Evolutionary conservation across 2,113 vertebrate species (phyloP).

Genomic region (Paedocypris sp.): DNA sequence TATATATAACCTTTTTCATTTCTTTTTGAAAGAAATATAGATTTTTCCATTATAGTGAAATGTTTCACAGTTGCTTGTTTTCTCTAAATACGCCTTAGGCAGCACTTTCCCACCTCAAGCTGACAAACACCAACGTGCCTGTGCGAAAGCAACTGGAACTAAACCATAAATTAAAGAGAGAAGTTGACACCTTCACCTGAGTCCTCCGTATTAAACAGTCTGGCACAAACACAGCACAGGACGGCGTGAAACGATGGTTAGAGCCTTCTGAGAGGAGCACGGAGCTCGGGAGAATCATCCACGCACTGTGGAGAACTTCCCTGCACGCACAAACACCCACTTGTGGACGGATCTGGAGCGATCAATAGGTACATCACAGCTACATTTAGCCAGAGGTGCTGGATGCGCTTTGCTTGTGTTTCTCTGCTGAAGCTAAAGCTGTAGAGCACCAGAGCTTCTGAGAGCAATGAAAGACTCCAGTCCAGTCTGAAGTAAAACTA

Average conservation of each 20-base stretch:
- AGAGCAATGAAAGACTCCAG: neutral
- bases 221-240: neutral
- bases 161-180: neutral
- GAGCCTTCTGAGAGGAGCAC: neutral
- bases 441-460: neutral
- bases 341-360: neutral
- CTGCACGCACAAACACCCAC: conserved; percentile 8
- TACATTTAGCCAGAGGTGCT: conserved; percentile 6
- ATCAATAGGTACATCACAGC: conserved; percentile 16
- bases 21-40: too few relatives aligned
- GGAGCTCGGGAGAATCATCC: neutral
- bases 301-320: conserved; percentile 3
- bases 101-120: neutral
- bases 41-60: too few relatives aligned
- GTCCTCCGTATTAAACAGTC: neutral
- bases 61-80: neutral
- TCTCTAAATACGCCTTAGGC: neutral
- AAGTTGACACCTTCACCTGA: neutral
- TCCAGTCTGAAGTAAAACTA: too few relatives aligned
- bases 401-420: conserved; percentile 1
- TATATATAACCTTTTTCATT: too few relatives aligned
- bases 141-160: neutral
- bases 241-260: neutral
- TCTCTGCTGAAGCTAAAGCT: neutral
- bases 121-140: neutral